Percentiles rank a stretch among this genome's conserved stretches.
These are phyloP conservation scores for Rhabdomys pumilio DNA, from an alignment of 2,797 vertebrate species.

Conservation along the genomic window DNA sequence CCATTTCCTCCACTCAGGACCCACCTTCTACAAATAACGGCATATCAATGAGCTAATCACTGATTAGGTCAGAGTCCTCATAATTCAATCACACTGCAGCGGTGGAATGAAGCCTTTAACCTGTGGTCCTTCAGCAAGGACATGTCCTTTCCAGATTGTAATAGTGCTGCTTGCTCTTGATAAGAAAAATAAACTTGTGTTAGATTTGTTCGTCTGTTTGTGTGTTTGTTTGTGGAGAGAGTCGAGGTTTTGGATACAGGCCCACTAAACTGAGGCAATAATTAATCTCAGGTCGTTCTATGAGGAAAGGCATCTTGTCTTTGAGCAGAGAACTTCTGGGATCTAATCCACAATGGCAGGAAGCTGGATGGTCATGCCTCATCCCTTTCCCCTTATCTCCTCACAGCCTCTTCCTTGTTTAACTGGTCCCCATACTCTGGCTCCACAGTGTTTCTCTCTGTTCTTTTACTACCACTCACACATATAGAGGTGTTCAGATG, in stretches of 20 bases:
- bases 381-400: not conserved
- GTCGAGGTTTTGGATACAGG: not conserved
- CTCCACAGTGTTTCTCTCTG: not conserved
- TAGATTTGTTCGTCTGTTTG: not conserved
- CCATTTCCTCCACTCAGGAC: not conserved
- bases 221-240: not conserved
- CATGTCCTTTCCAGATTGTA: not conserved
- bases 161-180: not conserved
- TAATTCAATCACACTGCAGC: not conserved
- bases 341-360: not conserved
- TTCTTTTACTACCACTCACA: not conserved
- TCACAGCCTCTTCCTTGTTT: fast-evolving
- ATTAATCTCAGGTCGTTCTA: not conserved
- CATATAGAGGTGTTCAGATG: not conserved
- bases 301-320: not conserved
- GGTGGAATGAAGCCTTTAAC: not conserved
- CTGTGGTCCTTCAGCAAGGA: not conserved
- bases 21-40: not conserved
- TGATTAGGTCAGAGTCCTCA: not conserved
- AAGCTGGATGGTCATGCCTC: not conserved
- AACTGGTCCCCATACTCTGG: too few species aligned
- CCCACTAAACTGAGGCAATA: not conserved
- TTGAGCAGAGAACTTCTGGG: not conserved
- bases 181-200: not conserved
- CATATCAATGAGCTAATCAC: too few species aligned